Percentiles rank a stretch among this genome's conserved stretches.
Conservation (phyloP, 2,888 invertebrate species). For the Ichneumon xanthorius region DNA sequence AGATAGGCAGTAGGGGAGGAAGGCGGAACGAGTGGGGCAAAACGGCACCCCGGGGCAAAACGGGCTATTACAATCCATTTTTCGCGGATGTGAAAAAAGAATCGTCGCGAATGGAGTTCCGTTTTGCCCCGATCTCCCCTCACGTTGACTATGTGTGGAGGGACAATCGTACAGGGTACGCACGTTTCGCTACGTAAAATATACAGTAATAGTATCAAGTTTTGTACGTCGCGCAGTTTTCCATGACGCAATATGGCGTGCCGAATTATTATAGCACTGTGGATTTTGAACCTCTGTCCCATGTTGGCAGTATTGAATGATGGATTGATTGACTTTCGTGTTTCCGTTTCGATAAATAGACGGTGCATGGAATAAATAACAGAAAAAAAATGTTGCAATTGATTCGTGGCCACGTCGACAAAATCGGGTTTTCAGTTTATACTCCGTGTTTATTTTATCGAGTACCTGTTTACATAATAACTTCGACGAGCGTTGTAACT, state of each 20-base stretch:
- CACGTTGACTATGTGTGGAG: neutral
- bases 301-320: neutral
- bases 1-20: neutral
- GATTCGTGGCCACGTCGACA: slow-evolving; percentile 46
- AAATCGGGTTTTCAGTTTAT: neutral
- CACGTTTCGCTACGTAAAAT: neutral
- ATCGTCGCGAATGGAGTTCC: too few species aligned
- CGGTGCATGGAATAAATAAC: slow-evolving; percentile 49
- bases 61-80: too few species aligned
- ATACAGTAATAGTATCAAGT: neutral
- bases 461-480: neutral
- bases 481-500: too few species aligned
- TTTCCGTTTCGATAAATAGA: slow-evolving; percentile 50
- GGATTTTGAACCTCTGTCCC: neutral
- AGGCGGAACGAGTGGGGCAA: too few species aligned
- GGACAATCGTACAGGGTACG: neutral
- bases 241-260: neutral
- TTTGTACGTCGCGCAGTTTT: neutral
- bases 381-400: slow-evolving; percentile 18
- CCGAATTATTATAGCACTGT: slow-evolving; percentile 11
- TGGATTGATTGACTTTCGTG: slow-evolving; percentile 47
- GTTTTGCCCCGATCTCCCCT: too few species aligned
- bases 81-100: too few species aligned
- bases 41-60: too few species aligned
- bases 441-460: neutral